Evolutionary conservation across 2,888 invertebrate genomes (phyloP).

Genomic region (Fragum whitleyi): DNA sequence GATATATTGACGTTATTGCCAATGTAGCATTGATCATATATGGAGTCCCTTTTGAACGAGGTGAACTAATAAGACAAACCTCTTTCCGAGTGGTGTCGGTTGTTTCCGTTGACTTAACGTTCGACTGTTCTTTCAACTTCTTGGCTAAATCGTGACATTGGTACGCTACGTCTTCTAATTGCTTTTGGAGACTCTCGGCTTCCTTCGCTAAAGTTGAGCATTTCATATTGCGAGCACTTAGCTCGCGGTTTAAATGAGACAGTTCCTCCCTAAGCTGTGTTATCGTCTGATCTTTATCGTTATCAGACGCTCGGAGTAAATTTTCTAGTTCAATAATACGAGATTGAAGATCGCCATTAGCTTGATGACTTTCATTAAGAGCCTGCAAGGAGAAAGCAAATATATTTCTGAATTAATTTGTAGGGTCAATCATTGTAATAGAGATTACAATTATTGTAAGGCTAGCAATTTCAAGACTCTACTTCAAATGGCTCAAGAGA

Average conservation of each 20-base stretch:
- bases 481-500: too few relatives aligned
- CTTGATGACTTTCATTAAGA: conserved; percentile 57
- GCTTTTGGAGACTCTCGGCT: conserved; percentile 65
- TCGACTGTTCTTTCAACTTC: conserved; percentile 54
- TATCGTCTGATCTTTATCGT: conserved; percentile 71
- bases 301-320: conserved; percentile 68
- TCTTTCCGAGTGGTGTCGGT: conserved; percentile 2
- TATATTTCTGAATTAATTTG: too few relatives aligned
- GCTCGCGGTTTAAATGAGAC: conserved; percentile 54
- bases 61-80: background rate
- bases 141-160: conserved; percentile 72
- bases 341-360: conserved; percentile 49
- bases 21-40: too few relatives aligned
- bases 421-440: too few relatives aligned
- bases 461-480: too few relatives aligned
- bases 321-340: conserved; percentile 54
- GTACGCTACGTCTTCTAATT: conserved; percentile 70
- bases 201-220: conserved; percentile 65
- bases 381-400: conserved; percentile 5
- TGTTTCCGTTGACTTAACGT: background rate
- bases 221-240: conserved; percentile 59
- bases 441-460: too few relatives aligned
- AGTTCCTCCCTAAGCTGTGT: conserved; percentile 63
- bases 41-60: too few relatives aligned
- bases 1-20: too few relatives aligned